Base-by-base conservation (phyloP, 2,888 invertebrate species). In the Sphinx pinastri region DNA sequence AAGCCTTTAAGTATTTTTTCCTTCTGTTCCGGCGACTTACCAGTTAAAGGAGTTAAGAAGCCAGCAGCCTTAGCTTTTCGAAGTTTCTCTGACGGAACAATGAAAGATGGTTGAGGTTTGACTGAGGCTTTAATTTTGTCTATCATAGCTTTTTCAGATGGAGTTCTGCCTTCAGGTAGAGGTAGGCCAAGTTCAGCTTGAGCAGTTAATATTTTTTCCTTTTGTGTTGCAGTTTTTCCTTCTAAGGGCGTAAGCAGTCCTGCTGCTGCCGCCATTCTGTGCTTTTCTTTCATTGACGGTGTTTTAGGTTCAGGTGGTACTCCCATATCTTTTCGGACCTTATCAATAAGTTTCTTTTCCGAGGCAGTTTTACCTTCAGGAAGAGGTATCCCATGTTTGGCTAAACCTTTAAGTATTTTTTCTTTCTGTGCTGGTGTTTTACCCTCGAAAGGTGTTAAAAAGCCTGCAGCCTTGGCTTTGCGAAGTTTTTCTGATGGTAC, bases 111-210 rank as follows among this genome's bases (percentile, higher is more conserved):
- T n/a, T n/a, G n/a, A 31, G 13, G 31, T 63, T 49, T 16, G 25
- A 71, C 70, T 52, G 54, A 54, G 1, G 66, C 67, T 71, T 74
- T 78, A 7, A 83, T 67, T 75, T 77, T 80, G 2, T 72, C 71
- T 45, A 82, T 75, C 11, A 82, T 13, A 59, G 71, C 70, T 70
- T 80, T 81, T 72, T 81, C 80, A 1, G 84, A 83, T 2, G 77
- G n/a, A 13, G 82, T 80, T 67, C 78, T 68, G 12, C 83, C 83
- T 73, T 80, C 76, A 0, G 84, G 82, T 5, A 84, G 60, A 5
- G 79, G 76, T 47, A 84, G 68, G 2, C 79, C 81, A 51, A 76
- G 68, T 45, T 79, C 73, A 6, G 74, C 76, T 70, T 79, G 76
- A 16, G 71, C 72, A 68, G 70, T 71, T 10, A 85, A 67, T 4